Base-by-base conservation (phyloP, 2,113 vertebrate species). In the Pleuronectes platessa region DNA sequence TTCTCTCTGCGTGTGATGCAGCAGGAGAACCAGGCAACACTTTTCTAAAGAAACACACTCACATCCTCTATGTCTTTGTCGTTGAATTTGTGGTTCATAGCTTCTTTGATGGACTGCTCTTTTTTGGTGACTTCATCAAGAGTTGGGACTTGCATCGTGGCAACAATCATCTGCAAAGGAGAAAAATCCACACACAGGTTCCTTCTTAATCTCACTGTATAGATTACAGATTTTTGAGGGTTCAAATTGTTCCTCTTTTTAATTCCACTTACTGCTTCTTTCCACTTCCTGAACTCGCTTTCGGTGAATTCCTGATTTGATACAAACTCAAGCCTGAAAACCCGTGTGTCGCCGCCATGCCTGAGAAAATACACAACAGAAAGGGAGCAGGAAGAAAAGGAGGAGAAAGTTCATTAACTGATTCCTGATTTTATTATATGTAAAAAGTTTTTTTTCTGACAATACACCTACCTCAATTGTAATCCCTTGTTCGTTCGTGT, bases 231-330 rank as follows among this genome's bases (percentile, higher is more conserved):
- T 40, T 12, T 42, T 42, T 42, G 40, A 11, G 3, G 11, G 12
- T 42, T 42, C 0, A 11, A 12, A 42, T 42, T 42, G 31, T 42
- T 42, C 40, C 40, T 42, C 40, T 42, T 42, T 42, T 42, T 42
- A 42, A 13, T 10, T 1, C 11, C 55, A 96, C 97, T 96, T 89
- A 99, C 98, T 42, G 98, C 98, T 88, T 99, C 98, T 90, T 97
- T 99, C 98, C 98, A 99, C 89, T 99, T 99, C 96, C 99, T 99
- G 85, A 99, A 99, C 90, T 99, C 98, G 2, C 92, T 98, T 88
- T 99, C 98, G 71, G 97, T 97, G 76, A 99, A 99, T 81, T 99
- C 98, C 79, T 99, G 98, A 95, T 99, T 99, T 14, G 98, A 99
- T 83, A 99, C 98, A 86, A 99, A 99, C 86, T 99, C 98, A 13